Evolutionary conservation across 2,113 vertebrate genomes (phyloP).

Genomic region (Oreochromis aureus): DNA sequence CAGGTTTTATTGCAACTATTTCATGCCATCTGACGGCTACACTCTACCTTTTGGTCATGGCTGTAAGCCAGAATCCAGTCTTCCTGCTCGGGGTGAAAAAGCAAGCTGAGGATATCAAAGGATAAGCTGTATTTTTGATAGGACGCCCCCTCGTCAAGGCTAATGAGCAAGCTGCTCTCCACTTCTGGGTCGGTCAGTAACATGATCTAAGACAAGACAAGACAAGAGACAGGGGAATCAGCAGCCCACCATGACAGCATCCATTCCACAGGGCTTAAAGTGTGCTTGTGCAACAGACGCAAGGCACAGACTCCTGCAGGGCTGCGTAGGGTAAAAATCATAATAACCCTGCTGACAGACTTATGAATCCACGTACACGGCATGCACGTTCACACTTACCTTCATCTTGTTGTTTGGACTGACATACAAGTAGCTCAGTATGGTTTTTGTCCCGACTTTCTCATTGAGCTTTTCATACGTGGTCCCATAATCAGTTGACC

Average conservation of each 20-base stretch:
- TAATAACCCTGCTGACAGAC: not conserved
- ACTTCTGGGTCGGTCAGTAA: conserved; percentile 92
- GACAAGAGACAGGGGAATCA: conserved; percentile 40
- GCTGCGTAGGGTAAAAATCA: not conserved
- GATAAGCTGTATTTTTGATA: conserved; percentile 90
- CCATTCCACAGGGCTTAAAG: conserved; percentile 29
- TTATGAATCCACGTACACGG: not conserved
- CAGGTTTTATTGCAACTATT: not conserved
- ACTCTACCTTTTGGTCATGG: conserved; percentile 89
- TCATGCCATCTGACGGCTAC: conserved; percentile 20
- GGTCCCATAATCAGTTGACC: conserved; percentile 93
- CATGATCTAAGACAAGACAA: conserved; percentile 81
- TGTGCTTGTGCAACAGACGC: not conserved
- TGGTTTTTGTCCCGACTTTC: conserved; percentile 88
- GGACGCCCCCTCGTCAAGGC: conserved; percentile 90
- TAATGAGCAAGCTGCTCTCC: conserved; percentile 92
- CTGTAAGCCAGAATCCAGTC: conserved; percentile 95
- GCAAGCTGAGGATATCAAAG: conserved; percentile 91
- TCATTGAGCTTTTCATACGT: conserved; percentile 93
- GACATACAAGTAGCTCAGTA: conserved; percentile 92
- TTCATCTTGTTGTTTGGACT: conserved; percentile 94
- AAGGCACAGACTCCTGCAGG: not conserved
- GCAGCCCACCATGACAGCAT: conserved; percentile 41
- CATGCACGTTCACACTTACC: conserved; percentile 66
- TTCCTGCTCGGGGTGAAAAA: conserved; percentile 91